These are phyloP conservation scores for Pyxicephalus adspersus DNA, from an alignment of 2,113 vertebrate species.

Conservation along the genomic window DNA sequence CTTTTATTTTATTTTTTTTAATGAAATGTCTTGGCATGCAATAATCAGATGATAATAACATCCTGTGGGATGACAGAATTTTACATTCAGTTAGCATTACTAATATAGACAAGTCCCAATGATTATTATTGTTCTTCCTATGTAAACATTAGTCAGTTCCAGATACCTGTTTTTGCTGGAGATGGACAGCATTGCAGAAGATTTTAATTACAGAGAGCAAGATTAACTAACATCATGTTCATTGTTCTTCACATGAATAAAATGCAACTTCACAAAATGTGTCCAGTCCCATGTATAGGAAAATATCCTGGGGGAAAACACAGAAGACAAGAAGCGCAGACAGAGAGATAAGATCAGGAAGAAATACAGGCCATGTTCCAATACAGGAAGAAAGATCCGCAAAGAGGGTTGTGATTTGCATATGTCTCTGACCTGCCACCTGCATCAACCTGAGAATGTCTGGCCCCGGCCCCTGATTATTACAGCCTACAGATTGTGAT, in stretches of 20 bases:
- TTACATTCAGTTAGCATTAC: no score
- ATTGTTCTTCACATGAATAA: not conserved
- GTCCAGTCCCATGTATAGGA: slow-evolving; percentile 32
- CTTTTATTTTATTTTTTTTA: no score
- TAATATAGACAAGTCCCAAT: no score
- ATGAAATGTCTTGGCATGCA: no score
- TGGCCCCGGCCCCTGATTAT: not conserved
- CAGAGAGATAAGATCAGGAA: slow-evolving; percentile 36
- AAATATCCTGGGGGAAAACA: slow-evolving; percentile 39
- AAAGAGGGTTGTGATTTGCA: slow-evolving; percentile 3
- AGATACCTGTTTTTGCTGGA: no score
- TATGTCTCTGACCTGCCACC: slow-evolving; percentile 41
- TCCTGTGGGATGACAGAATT: no score
- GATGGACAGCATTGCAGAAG: not conserved
- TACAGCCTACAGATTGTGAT: not conserved
- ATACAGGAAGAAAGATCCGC: slow-evolving; percentile 16
- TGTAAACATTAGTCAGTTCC: no score
- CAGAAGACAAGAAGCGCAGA: slow-evolving; percentile 15
- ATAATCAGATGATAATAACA: no score
- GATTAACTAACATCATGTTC: not conserved
- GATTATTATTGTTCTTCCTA: no score
- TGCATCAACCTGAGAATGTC: slow-evolving; percentile 29
- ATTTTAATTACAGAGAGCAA: not conserved
- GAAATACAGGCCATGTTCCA: slow-evolving; percentile 23
- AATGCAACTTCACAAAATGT: not conserved